These are phyloP conservation scores for Andrena haemorrhoa DNA, from an alignment of 2,888 invertebrate genomes.

Conservation along the genomic window DNA sequence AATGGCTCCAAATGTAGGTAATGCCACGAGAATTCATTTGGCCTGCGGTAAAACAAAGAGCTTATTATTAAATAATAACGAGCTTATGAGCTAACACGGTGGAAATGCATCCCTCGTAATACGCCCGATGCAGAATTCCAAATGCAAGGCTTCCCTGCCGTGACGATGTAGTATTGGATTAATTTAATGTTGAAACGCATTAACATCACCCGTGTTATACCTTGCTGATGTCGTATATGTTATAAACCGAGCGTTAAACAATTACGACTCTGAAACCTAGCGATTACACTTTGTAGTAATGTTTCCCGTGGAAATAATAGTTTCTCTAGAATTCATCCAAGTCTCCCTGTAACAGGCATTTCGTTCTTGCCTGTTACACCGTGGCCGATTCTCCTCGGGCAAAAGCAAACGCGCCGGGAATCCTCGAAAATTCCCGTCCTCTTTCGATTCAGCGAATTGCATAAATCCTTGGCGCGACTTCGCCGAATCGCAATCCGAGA, in stretches of 20 bases:
- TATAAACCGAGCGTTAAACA: too few species aligned
- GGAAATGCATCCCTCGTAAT: slow-evolving; percentile 15
- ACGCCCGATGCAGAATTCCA: neutral
- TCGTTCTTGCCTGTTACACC: too few species aligned
- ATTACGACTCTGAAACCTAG: too few species aligned
- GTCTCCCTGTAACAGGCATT: too few species aligned
- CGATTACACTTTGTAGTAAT: too few species aligned
- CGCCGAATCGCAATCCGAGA: slow-evolving; percentile 28
- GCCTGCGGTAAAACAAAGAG: neutral
- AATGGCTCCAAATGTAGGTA: slow-evolving; percentile 9
- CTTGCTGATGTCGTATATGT: too few species aligned
- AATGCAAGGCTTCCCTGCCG: neutral
- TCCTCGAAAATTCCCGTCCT: neutral
- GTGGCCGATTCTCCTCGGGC: too few species aligned
- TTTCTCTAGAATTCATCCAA: too few species aligned
- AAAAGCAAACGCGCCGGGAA: too few species aligned
- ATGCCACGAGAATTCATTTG: slow-evolving; percentile 11
- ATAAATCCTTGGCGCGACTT: slow-evolving; percentile 12
- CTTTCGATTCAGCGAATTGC: neutral
- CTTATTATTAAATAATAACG: slow-evolving; percentile 24
- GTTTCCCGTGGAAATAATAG: too few species aligned
- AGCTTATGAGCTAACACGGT: slow-evolving; percentile 21
- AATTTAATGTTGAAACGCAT: neutral
- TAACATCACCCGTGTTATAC: neutral
- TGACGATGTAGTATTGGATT: neutral